These are phyloP conservation scores for Empis livida DNA, from an alignment of 2,888 invertebrate genomes.

Conservation along the genomic window DNA sequence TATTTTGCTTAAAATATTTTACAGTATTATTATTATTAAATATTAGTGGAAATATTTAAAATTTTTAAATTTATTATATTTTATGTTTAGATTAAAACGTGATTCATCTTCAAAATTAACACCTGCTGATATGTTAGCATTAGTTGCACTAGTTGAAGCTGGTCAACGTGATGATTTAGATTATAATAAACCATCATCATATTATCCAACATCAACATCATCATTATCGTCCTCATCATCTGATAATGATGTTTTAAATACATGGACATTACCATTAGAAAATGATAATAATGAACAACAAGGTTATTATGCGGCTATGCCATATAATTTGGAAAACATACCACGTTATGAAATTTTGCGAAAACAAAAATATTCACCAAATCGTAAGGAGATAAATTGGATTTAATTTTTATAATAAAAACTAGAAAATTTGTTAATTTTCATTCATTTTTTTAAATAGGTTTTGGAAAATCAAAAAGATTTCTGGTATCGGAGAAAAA, in stretches of 20 bases:
- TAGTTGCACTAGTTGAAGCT: conserved; percentile 33
- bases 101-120: conserved; percentile 27
- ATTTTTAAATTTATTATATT: no score
- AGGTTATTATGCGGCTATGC: conserved; percentile 29
- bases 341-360: conserved; percentile 29
- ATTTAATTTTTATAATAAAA: background rate
- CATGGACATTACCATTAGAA: background rate
- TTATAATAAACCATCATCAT: background rate
- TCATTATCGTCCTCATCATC: no score
- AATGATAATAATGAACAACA: background rate
- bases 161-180: conserved; percentile 26
- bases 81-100: conserved; percentile 24
- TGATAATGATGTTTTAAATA: conserved; percentile 4
- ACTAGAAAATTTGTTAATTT: background rate
- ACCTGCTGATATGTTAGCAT: conserved; percentile 34
- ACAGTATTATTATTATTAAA: no score
- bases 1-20: no score
- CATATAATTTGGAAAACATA: conserved; percentile 27
- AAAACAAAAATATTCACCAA: conserved; percentile 24
- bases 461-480: conserved; percentile 25
- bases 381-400: conserved; percentile 22
- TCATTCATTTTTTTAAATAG: conserved; percentile 14
- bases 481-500: conserved; percentile 35
- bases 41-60: no score
- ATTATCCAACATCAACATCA: background rate